phyloP scores from a whole-genome alignment of 1,140 invertebrate genomes.

The Drosophila funebris region DNA sequence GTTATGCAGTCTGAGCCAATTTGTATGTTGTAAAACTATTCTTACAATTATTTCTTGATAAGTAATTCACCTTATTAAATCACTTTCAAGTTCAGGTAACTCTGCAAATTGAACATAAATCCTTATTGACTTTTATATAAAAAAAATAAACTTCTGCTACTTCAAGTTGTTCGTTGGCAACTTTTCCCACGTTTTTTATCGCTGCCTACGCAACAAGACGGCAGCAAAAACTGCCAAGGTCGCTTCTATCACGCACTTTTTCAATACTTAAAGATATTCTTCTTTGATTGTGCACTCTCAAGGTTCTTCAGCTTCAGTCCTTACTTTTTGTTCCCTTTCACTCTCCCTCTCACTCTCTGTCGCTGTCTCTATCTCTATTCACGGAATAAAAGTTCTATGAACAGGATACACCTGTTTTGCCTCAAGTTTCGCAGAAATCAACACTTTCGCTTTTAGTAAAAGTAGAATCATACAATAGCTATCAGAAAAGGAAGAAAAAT shows the following conservation, averaged over 20 bases:
- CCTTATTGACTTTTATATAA: not conserved
- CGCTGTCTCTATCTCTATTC: constrained; percentile 11
- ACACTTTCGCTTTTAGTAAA: constrained; percentile 68
- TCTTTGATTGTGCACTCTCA: constrained; percentile 6
- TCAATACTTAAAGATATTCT: not conserved
- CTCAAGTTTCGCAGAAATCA: constrained; percentile 67
- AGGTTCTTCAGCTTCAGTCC: constrained; percentile 8
- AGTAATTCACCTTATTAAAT: not conserved
- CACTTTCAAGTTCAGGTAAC: not conserved
- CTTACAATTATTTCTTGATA: not conserved
- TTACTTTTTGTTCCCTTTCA: constrained; percentile 4
- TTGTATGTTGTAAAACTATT: not conserved
- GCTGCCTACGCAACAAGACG: not conserved
- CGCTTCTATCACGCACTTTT: constrained; percentile 27
- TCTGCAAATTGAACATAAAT: not conserved
- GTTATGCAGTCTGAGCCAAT: not conserved
- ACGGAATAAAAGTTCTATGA: constrained; percentile 23
- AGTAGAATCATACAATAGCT: not conserved
- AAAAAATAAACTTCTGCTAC: not conserved
- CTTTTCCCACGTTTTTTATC: not conserved
- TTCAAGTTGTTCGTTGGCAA: not conserved
- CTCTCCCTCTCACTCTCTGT: not conserved
- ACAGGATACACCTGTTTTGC: constrained; percentile 71
- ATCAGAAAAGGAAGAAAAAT: constrained; percentile 2
- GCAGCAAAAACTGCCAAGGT: constrained; percentile 11